Conservation (phyloP, 2,113 vertebrate genomes). For the Dasyurus viverrinus region DNA sequence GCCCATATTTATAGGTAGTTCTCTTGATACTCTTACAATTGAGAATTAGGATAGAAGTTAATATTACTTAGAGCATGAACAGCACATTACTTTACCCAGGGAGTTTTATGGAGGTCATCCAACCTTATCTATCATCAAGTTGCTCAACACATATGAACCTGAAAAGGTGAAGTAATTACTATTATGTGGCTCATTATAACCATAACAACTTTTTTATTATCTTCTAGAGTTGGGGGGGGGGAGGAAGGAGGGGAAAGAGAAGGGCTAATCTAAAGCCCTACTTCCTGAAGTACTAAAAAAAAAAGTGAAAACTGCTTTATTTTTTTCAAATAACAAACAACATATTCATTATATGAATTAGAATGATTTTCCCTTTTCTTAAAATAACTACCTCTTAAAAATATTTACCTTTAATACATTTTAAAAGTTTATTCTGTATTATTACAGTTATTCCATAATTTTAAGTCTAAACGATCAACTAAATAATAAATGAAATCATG, state of each 20-base stretch:
- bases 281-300: not conserved
- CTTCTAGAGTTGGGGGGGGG: not conserved
- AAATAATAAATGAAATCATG: not conserved
- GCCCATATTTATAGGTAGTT: not conserved
- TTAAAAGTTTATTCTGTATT: not conserved
- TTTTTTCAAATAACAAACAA: not conserved
- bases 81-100: not conserved
- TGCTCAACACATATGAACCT: not conserved
- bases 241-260: not conserved
- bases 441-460: not conserved
- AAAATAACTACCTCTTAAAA: not conserved
- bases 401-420: not conserved
- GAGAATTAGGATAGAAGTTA: not conserved
- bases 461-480: not conserved
- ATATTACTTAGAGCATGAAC: not conserved
- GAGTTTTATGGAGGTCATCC: not conserved
- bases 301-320: not conserved
- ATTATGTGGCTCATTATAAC: not conserved
- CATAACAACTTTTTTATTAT: not conserved
- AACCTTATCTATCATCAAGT: not conserved
- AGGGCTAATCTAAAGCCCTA: not conserved
- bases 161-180: not conserved
- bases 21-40: not conserved
- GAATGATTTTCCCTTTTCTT: not conserved
- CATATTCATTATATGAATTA: not conserved